Evolutionary conservation across 2,888 invertebrate genomes (phyloP), one percentile per base, ranked within the genome.

Genomic region (Lumbricus terrestris): DNA sequence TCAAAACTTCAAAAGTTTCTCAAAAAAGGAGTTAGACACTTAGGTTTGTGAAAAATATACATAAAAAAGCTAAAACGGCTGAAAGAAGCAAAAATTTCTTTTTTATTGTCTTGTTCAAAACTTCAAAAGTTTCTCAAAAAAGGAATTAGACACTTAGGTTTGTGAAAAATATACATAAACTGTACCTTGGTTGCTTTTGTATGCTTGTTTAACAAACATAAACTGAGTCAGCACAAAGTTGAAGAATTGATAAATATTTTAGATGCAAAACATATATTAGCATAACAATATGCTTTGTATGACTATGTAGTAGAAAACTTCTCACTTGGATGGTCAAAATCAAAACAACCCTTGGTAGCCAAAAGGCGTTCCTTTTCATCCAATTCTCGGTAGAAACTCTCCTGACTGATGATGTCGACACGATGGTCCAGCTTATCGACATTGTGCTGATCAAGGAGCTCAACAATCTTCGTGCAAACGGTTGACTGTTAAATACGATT

Each of bases 401-500:
- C 99, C 95, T 99, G 98, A 92, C 98, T 98, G 94, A 99, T 98
- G 93, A 97, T 97, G 69, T 97, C 97, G 4, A 99, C 98, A 94
- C 98, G 97, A 90, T 98, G 96, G 94, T 98, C 97, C 88, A 97
- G 96, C 92, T 97, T 97, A 93, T 94, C 93, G 37, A 94, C 93
- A 37, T 93, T 93, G 88, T 93, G 92, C 95, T 98, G 98, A 0
- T 98, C 98, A 20, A 99, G 96, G 94, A 98, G 97, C 94, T 99
- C 98, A 97, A 99, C 98, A 92, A 99, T 99, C 93, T 97, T 97
- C 93, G 97, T 97, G 95, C 99, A 99, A 93, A 99, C 99, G 92
- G 99, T 98, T n/a, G 98, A 98, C 98, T 98, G 94, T 34, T 89
- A 89, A 42, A 90, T 37, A 85, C 1, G 35, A 82, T 85, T 88